phyloP scores from a whole-genome alignment of 2,888 invertebrate species.

The Gisinianus flammeolus region DNA sequence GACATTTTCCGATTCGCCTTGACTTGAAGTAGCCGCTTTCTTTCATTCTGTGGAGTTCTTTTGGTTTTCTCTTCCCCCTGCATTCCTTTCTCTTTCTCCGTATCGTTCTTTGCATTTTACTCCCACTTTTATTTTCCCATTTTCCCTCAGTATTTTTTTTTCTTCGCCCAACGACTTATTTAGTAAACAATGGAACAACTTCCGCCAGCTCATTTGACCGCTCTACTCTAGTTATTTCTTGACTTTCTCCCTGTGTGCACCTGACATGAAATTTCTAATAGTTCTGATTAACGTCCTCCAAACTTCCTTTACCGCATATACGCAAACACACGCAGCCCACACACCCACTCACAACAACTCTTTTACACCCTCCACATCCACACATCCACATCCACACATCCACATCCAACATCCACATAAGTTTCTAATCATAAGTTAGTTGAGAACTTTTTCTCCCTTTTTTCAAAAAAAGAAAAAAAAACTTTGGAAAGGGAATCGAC shows the following conservation, averaged over 20 bases:
- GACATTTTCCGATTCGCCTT: not conserved
- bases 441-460: too few species aligned
- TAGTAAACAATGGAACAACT: conserved; percentile 22
- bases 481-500: too few species aligned
- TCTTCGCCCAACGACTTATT: conserved; percentile 1
- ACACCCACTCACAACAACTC: not conserved
- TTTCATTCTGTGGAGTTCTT: not conserved
- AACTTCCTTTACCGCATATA: too few species aligned
- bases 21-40: not conserved
- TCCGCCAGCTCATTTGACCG: conserved; percentile 4
- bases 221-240: conserved; percentile 3
- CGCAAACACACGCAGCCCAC: too few species aligned
- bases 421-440: too few species aligned
- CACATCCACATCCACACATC: too few species aligned
- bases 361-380: too few species aligned
- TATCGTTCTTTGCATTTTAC: not conserved
- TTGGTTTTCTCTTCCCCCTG: not conserved
- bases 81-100: not conserved
- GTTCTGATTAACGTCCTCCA: conserved; percentile 7
- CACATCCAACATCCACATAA: too few species aligned
- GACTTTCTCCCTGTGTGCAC: conserved; percentile 8
- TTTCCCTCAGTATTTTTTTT: not conserved
- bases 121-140: not conserved
- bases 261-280: conserved; percentile 21
- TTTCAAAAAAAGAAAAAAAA: too few species aligned